Evolutionary conservation across 2,797 vertebrate species (phyloP).

Genomic region (Thunnus albacares): DNA sequence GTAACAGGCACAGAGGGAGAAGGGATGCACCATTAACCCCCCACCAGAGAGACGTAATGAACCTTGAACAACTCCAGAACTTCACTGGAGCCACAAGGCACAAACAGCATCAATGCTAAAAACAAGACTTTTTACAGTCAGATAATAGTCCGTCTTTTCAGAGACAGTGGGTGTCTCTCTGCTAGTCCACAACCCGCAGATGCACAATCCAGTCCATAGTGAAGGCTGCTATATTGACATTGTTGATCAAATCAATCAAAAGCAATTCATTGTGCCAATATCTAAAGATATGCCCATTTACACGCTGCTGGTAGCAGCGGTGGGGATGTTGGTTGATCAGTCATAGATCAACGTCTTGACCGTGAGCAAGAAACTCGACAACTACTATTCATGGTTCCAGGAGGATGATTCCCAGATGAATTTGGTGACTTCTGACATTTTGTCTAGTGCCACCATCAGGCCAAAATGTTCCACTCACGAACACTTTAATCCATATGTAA

Average conservation of each 20-base stretch:
- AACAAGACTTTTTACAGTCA: constrained; percentile 34
- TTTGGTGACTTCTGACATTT: not conserved
- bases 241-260: not conserved
- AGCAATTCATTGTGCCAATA: not conserved
- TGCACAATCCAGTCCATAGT: not conserved
- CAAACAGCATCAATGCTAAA: constrained; percentile 50
- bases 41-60: constrained; percentile 72
- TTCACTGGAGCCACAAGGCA: constrained; percentile 58
- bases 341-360: not conserved
- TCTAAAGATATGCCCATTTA: not conserved
- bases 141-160: constrained; percentile 5
- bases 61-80: constrained; percentile 67
- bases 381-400: not conserved
- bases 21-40: constrained; percentile 75
- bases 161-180: constrained; percentile 5
- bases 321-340: not conserved
- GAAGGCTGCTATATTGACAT: not conserved
- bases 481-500: not conserved
- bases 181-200: not conserved
- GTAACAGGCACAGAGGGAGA: constrained; percentile 59
- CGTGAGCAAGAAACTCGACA: not conserved
- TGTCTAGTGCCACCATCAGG: not conserved
- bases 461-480: not conserved
- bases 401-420: not conserved
- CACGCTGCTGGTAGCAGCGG: not conserved